Base-by-base conservation (phyloP, 1,140 invertebrate species). In the Lucilia cuprina region DNA sequence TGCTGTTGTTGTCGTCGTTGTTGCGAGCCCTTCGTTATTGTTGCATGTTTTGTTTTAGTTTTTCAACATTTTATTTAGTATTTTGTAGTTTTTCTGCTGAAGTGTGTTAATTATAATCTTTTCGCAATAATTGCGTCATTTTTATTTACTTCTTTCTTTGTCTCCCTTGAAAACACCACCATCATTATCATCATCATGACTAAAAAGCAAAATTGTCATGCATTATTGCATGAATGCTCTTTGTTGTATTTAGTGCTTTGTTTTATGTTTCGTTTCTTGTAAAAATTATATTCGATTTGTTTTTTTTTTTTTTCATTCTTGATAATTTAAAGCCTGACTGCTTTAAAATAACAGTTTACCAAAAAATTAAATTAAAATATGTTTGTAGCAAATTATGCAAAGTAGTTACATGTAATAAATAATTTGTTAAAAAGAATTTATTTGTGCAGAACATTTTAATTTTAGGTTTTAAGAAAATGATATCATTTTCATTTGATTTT, bases 31-130 rank as follows among this genome's bases (percentile, higher is more conserved):
- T 80, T 80, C 41, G 19, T 80, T 80, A 80, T 80, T 80, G 77
- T 80, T 80, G 77, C 77, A 50, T 80, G 41, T 25, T 49, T 21
- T 13, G 19, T 19, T n/a, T 78, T 78, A 74, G 30, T 75, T 75
- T 75, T 75, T 75, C 25, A 10, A 13, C 41, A n/a, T 47, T 80
- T 80, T 80, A 49, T 80, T 80, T 80, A 49, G 19, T 80, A 19
- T 49, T 49, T 80, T 49, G 8, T 49, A 19, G 50, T 80, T 50
- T 50, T 80, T 25, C 77, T 49, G n/a, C 47, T 80, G 41, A 80
- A 80, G 77, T 80, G 77, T 80, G 77, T 80, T 80, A 80, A 80
- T 80, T 80, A 50, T 80, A 80, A 80, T 80, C n/a, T 80, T 80
- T 80, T 49, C 47, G 77, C 77, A 80, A 80, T 80, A 21, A 49